Conservation (phyloP, 2,797 vertebrate species). For the Taeniopygia guttata region DNA sequence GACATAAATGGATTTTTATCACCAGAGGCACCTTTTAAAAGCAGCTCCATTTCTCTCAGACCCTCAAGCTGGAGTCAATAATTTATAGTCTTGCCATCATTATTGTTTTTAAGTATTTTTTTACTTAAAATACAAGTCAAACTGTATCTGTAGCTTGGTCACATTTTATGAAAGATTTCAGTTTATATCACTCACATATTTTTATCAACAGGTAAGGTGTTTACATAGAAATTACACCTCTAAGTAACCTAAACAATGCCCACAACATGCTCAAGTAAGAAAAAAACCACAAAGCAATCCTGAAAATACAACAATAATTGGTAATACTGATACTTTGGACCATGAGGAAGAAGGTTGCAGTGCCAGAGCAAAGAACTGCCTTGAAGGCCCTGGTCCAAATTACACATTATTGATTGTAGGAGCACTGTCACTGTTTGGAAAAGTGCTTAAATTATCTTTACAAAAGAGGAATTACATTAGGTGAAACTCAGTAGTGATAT, state of each 20-base stretch:
- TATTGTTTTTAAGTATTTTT: neutral
- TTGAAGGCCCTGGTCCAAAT: neutral
- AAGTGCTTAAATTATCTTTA: neutral
- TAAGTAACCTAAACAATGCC: neutral
- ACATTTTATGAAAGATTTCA: neutral
- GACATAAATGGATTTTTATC: neutral
- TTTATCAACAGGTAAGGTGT: neutral
- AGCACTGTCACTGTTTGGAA: neutral
- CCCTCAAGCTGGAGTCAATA: neutral
- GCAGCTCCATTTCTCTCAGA: neutral
- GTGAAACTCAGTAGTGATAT: neutral
- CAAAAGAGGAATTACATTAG: neutral
- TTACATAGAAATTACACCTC: neutral
- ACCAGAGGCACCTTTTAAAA: neutral
- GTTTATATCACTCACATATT: neutral
- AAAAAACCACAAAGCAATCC: neutral
- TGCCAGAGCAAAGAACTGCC: neutral
- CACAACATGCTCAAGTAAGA: neutral
- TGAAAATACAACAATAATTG: neutral
- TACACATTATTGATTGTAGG: neutral
- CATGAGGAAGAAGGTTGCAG: neutral
- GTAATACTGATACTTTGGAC: neutral
- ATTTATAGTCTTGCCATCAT: neutral
- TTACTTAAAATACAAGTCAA: neutral
- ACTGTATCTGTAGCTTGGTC: neutral